Conservation (phyloP, 2,113 vertebrate species). For the Panurus biarmicus region DNA sequence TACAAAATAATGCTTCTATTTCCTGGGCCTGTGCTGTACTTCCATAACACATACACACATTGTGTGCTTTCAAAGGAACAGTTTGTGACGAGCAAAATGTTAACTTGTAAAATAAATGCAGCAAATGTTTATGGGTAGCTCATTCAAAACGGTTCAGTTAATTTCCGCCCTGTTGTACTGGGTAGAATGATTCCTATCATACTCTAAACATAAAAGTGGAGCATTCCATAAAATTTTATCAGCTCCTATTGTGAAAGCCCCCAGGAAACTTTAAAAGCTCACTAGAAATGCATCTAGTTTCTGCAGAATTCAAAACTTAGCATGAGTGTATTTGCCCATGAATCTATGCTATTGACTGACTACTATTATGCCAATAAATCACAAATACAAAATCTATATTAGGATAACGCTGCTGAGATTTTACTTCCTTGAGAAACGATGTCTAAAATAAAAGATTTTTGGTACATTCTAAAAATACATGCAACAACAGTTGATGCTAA, state of each 20-base stretch:
- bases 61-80: not conserved
- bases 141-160: slow-evolving; percentile 33
- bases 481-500: not conserved
- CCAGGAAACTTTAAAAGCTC: slow-evolving; percentile 40
- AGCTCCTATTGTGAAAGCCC: slow-evolving; percentile 17
- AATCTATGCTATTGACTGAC: not conserved
- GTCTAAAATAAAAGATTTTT: not conserved
- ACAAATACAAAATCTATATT: not conserved
- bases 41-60: not conserved
- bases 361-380: not conserved
- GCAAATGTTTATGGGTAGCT: slow-evolving; percentile 27
- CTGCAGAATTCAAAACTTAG: not conserved
- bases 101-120: slow-evolving; percentile 25
- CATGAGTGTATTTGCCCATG: not conserved
- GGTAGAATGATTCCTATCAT: not conserved
- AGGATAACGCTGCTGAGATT: not conserved
- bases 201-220: slow-evolving; percentile 15
- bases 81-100: not conserved
- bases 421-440: not conserved
- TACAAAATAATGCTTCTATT: not conserved
- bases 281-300: not conserved
- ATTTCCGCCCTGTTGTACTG: slow-evolving; percentile 7
- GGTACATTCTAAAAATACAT: not conserved
- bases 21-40: not conserved
- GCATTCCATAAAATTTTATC: slow-evolving; percentile 46